Conservation (phyloP, 2,113 vertebrate species). For the Gnathonemus echidnorhynchus region DNA sequence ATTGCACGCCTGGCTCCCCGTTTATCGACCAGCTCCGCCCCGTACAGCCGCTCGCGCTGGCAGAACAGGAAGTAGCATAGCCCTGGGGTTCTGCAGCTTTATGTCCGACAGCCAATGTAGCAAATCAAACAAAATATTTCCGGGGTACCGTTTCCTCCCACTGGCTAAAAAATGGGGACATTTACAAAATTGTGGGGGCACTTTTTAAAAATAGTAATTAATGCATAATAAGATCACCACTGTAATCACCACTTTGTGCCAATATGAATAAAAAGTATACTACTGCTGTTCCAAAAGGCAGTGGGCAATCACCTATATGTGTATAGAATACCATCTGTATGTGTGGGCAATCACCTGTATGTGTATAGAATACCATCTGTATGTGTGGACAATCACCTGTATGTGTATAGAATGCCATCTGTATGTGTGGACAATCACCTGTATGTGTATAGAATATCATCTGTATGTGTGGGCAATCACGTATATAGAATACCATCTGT, state of each 20-base stretch:
- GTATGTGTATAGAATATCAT: too few relatives aligned
- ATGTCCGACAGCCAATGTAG: not conserved
- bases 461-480: too few relatives aligned
- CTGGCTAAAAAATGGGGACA: not conserved
- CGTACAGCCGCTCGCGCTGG: slow-evolving; percentile 22
- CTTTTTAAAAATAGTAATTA: not conserved
- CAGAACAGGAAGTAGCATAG: slow-evolving; percentile 21
- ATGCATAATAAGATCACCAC: not conserved
- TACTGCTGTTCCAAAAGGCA: not conserved
- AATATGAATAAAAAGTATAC: not conserved
- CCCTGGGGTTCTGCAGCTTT: not conserved
- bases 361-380: too few relatives aligned
- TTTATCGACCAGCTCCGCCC: slow-evolving; percentile 24
- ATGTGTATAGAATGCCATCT: too few relatives aligned
- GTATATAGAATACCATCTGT: too few relatives aligned
- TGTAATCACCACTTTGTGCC: not conserved
- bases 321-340: too few relatives aligned
- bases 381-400: too few relatives aligned
- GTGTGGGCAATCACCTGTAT: not conserved
- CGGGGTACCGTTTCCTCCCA: not conserved
- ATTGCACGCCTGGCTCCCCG: slow-evolving; percentile 26
- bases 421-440: too few relatives aligned
- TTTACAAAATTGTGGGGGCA: not conserved
- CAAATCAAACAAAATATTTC: not conserved
- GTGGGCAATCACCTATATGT: not conserved